Base-by-base conservation (phyloP, 2,113 vertebrate species). In the Xiphophorus couchianus region DNA sequence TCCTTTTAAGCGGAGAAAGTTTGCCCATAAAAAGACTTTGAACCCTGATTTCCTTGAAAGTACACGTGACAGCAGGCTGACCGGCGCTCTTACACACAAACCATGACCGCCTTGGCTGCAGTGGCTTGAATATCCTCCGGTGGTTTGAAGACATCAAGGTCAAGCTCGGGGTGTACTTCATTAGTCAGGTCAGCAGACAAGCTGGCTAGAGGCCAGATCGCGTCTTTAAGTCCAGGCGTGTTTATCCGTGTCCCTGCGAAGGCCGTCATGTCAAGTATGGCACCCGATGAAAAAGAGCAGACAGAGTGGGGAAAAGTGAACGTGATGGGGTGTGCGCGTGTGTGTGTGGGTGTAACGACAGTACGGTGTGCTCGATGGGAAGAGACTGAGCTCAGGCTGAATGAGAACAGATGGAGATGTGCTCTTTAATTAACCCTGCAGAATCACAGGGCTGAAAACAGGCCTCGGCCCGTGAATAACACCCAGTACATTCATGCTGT, bases 391-490 rank as follows among this genome's bases (percentile, higher is more conserved):
- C 74, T 82, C 75, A 89, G 90, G 89, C 84, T 93, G 90, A 94
- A 92, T 93, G 92, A 93, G 93, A 95, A 95, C 95, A 95, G 95
- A 95, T 95, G 95, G 95, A 94, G 91, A 90, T 92, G 91, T 93
- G 94, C 93, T 95, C 93, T 94, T 94, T 95, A 95, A 95, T 95
- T 95, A 95, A 95, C 95, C 95, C 95, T 86, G 91, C 88, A 91
- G 89, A 95, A 94, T 93, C 93, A 94, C 91, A 91, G 90, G 91
- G 90, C 93, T 93, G 93, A 93, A 92, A 94, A 93, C 92, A 82
- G 93, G 92, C 93, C 94, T 91, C 91, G 86, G 94, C 85, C 95
- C 95, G 94, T 95, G 95, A 95, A 95, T 93, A 94, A 94, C 94
- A 95, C 78, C 91, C 86, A 86, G 88, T 85, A 84, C 84, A 85